Percentiles rank a stretch among this genome's conserved stretches.
These are phyloP conservation scores for Eubasilissa splendida DNA, from an alignment of 2,888 invertebrate species.

Conservation along the genomic window DNA sequence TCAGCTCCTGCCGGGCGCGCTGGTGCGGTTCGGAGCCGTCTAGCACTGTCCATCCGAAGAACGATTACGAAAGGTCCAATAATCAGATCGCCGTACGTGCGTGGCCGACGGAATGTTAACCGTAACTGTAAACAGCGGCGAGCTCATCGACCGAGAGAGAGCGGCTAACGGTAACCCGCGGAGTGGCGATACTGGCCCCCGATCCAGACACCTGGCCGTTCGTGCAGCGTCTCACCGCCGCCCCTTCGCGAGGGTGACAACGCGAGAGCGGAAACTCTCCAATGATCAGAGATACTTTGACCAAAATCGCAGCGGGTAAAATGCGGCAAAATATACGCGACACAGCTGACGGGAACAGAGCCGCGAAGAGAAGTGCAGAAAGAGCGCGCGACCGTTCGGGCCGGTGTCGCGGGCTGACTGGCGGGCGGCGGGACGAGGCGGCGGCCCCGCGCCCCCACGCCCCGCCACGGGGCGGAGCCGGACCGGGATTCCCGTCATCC, in stretches of 20 bases:
- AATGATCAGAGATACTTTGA: background rate
- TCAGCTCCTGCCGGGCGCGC: background rate
- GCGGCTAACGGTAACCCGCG: slow-evolving; percentile 65
- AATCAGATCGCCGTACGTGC: slow-evolving; percentile 60
- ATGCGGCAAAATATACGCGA: slow-evolving; percentile 9
- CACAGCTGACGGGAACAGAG: slow-evolving; percentile 5
- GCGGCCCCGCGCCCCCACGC: slow-evolving; percentile 62
- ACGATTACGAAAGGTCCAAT: background rate
- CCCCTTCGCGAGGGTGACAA: background rate
- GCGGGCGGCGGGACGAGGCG: slow-evolving; percentile 61
- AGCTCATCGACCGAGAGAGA: slow-evolving; percentile 59
- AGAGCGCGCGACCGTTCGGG: slow-evolving; percentile 58
- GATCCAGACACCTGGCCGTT: slow-evolving; percentile 66
- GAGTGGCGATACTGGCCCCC: slow-evolving; percentile 65
- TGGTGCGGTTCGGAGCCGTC: slow-evolving; percentile 5
- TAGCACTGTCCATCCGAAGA: slow-evolving; percentile 12
- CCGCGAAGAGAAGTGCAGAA: background rate
- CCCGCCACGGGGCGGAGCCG: slow-evolving; percentile 59
- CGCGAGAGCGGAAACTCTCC: background rate
- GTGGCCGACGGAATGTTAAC: slow-evolving; percentile 60
- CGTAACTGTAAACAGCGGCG: slow-evolving; percentile 55
- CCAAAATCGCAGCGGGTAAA: background rate
- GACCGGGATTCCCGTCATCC: slow-evolving; percentile 40
- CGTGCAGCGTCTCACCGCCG: background rate
- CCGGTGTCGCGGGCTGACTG: slow-evolving; percentile 60